Evolutionary conservation across 2,888 invertebrate species (phyloP), one percentile per base, ranked within the genome.

Genomic region (Eupithecia tripunctaria): DNA sequence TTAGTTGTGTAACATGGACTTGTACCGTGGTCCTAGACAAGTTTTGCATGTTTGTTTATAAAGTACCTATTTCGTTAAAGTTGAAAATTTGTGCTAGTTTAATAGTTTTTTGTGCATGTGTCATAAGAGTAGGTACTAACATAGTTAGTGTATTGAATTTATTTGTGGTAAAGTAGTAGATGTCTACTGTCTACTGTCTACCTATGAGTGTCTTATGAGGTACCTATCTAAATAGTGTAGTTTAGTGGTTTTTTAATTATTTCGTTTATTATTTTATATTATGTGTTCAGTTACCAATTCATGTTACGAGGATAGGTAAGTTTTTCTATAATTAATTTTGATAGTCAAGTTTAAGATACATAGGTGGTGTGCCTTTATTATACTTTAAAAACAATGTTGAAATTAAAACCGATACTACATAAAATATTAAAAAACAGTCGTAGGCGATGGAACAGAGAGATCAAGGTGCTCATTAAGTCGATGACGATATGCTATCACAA

Each of bases 401-500:
- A 6, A 43, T 6, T 0, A 43, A 6, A 18, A 41, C 4, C 4
- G 1, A 41, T 18, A 1, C 5, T 41, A 8, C 41, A 41, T 18
- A 15, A 41, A 41, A 47, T 1, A 47, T 0, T 1, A 29, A 14
- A 59, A 27, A 29, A 14, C 4, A 18, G 63, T 63, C 5, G 8
- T 21, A 14, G 38, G 36, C 25, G n/a, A 10, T 15, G 3, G 14
- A 63, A 64, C 38, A 6, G 38, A 38, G 38, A 18, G 21, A 64
- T 14, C 36, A 32, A 63, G 62, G 29, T 38, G 38, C 38, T 64
- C 38, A 64, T 64, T 64, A 65, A 47, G 65, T 56, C 70, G 70
- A 70, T 70, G 70, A 70, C 70, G 51, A 38, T 41, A 56, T 51
- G 27, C 59, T 14, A 64, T 38, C 25, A 65, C 36, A 74, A 71